Conservation (phyloP, 2,888 invertebrate species). For the Acrobasis consociella region DNA sequence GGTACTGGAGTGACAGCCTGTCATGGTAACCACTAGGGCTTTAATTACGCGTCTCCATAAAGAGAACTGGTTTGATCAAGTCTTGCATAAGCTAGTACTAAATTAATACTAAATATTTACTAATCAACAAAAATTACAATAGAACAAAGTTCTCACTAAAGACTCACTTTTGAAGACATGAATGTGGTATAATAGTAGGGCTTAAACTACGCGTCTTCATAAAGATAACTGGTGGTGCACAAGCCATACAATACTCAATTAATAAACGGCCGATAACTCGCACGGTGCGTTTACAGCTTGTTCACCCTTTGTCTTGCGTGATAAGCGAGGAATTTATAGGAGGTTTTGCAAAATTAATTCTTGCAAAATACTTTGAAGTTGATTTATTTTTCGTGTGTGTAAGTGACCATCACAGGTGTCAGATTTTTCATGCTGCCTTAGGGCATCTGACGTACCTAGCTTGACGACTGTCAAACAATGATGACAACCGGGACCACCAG, state of each 20-base stretch:
- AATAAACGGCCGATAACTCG: constrained; percentile 36
- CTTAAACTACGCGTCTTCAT: constrained; percentile 36
- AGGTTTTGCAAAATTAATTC: constrained; percentile 1
- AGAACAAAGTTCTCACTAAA: too few relatives aligned
- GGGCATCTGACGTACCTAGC: too few relatives aligned
- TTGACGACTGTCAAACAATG: too few relatives aligned
- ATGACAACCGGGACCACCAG: too few relatives aligned
- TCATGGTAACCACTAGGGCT: too few relatives aligned
- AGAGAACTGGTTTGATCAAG: constrained; percentile 35
- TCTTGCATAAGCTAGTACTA: too few relatives aligned
- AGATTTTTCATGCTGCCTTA: too few relatives aligned
- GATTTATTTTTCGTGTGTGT: too few relatives aligned
- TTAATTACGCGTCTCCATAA: constrained; percentile 37
- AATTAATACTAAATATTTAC: too few relatives aligned
- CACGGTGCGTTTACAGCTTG: constrained; percentile 25
- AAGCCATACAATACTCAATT: constrained; percentile 40
- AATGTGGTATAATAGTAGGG: not conserved
- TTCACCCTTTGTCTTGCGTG: constrained; percentile 28
- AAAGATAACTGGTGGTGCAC: constrained; percentile 34
- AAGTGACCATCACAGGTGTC: too few relatives aligned
- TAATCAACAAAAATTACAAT: too few relatives aligned
- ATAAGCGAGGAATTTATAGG: constrained; percentile 22
- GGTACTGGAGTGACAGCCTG: too few relatives aligned
- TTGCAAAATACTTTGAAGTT: not conserved
- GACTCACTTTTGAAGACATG: not conserved